Evolutionary conservation across 2,888 invertebrate species (phyloP).

Genomic region (Phyllotreta cruciferae): DNA sequence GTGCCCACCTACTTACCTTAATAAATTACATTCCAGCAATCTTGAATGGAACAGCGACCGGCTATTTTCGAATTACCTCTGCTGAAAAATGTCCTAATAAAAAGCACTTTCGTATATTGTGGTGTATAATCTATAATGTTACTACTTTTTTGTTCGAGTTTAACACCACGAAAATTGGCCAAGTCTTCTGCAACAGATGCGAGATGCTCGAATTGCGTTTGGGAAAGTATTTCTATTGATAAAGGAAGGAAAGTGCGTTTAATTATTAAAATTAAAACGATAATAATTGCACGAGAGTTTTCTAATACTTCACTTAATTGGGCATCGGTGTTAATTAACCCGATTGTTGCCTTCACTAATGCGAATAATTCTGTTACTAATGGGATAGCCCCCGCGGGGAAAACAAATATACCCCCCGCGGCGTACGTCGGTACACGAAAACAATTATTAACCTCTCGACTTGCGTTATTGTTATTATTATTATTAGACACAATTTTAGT

Average conservation of each 20-base stretch:
- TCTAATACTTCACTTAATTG: background rate
- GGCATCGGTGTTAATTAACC: background rate
- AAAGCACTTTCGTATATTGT: conserved; percentile 8
- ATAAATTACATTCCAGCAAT: conserved; percentile 9
- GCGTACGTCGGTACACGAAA: background rate
- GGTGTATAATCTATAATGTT: conserved; percentile 15
- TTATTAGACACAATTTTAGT: conserved; percentile 10
- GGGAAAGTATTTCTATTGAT: conserved; percentile 13
- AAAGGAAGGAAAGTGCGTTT: conserved; percentile 21
- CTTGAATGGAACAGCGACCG: conserved; percentile 9
- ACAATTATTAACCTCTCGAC: conserved; percentile 5
- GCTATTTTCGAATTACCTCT: conserved; percentile 19
- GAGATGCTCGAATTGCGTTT: background rate
- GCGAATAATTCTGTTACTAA: too few relatives aligned
- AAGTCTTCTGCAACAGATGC: background rate
- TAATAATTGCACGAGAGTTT: conserved; percentile 15
- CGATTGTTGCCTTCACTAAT: too few relatives aligned
- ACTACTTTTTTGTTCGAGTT: background rate
- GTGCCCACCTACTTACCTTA: conserved; percentile 8
- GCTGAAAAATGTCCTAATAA: background rate
- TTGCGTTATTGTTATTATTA: conserved; percentile 4
- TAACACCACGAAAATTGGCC: background rate
- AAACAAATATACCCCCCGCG: too few relatives aligned
- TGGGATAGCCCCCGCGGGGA: too few relatives aligned
- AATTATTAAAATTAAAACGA: conserved; percentile 2